Base-by-base conservation (phyloP, 2,113 vertebrate species). In the Hyaena hyaena region DNA sequence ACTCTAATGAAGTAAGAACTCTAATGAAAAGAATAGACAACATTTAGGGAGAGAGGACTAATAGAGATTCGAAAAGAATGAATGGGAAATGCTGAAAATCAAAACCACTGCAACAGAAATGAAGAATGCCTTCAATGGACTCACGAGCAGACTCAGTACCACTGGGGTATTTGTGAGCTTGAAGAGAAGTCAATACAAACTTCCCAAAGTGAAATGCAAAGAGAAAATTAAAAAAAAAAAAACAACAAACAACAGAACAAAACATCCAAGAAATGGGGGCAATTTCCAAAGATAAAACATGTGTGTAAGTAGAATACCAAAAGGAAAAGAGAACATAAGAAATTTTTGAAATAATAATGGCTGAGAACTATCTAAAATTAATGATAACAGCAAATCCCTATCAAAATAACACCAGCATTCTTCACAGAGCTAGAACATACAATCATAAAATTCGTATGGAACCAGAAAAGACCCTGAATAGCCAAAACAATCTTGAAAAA, bases 41-140 rank as follows among this genome's bases (percentile, higher is more conserved):
- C 17, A 58, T 74, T n/a, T 5, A 92, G 24, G 55, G 63, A 69
- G 4, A 91, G 15, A 71, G 71, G 35, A 88, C 4, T 80, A 74
- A 69, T 90, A 7, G 50, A 79, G 7, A 69, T 50, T 82, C 35
- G 7, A 9, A 81, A 95, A 93, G 10, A 85, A 92, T 85, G 55
- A 88, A 88, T 43, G 95, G 21, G n/a, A 95, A 90, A 83, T 84
- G 61, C 48, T 88, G 28, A 31, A 95, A 95, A 35, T 88, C n/a
- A 80, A 93, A 97, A 83, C 35, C 21, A 80, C 35, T 69, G 16
- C 48, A 77, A 93, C 12, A 87, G 45, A 83, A 77, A 93, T 50
- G 5, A 88, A 77, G 79, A 91, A 88, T 10, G 19, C 65, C 69
- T 80, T 88, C 76, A 53, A 8, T 73, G 39, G 24, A 79, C 73